A percentile compares a stretch with the other conserved stretches of the same genome.
These are phyloP conservation scores for Leptodirus hochenwartii DNA, from an alignment of 2,888 invertebrate genomes.

Conservation along the genomic window DNA sequence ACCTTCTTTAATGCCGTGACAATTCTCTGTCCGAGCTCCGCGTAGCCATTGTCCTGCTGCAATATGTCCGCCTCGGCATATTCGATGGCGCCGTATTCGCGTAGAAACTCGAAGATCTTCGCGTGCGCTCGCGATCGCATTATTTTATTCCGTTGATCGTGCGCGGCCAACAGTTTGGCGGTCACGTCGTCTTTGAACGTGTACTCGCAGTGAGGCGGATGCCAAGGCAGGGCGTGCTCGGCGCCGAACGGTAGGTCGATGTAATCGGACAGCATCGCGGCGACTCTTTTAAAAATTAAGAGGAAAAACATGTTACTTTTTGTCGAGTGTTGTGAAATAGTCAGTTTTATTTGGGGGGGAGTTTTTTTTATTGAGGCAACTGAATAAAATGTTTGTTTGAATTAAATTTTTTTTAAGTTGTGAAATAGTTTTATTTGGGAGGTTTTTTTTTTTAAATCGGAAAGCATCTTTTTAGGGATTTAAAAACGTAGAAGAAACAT, in stretches of 20 bases:
- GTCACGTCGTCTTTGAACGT: neutral
- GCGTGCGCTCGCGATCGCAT: neutral
- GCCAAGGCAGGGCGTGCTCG: constrained; percentile 59
- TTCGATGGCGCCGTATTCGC: constrained; percentile 25
- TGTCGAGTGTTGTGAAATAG: no score
- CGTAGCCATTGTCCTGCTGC: no score
- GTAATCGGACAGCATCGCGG: constrained; percentile 36
- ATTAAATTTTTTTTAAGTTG: no score
- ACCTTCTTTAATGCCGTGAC: constrained; percentile 51
- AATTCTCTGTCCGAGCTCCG: constrained; percentile 64
- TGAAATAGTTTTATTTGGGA: no score
- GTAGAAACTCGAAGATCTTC: constrained; percentile 20
- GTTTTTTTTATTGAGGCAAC: no score
- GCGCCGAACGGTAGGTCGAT: constrained; percentile 39
- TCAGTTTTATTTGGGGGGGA: no score
- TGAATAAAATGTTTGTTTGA: no score
- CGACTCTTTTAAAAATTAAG: constrained; percentile 28
- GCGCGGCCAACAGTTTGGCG: constrained; percentile 6
- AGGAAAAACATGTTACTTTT: no score
- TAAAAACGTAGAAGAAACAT: no score
- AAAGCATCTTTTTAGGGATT: no score
- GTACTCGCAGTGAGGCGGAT: constrained; percentile 48
- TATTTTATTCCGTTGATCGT: constrained; percentile 4
- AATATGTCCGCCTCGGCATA: constrained; percentile 28
- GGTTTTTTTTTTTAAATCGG: no score